Conservation (phyloP, 1,140 invertebrate species). For the Galendromus occidentalis region DNA sequence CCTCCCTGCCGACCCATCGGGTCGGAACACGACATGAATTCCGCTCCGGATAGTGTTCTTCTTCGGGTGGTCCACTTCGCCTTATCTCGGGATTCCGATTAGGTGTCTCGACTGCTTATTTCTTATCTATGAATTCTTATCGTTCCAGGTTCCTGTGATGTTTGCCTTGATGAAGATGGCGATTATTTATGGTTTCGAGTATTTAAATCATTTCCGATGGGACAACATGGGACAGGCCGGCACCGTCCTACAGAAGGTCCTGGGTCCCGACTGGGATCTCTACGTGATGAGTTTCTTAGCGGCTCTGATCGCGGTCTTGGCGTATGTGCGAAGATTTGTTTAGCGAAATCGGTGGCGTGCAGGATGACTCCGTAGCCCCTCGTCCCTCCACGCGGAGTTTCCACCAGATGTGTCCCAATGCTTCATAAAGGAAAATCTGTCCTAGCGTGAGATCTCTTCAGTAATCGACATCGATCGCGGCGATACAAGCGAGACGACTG, state of each 20-base stretch:
- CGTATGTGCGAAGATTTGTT: constrained; percentile 48
- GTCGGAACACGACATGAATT: not conserved
- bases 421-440: too few relatives aligned
- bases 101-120: not conserved
- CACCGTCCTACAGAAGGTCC: constrained; percentile 34
- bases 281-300: constrained; percentile 66
- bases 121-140: not conserved
- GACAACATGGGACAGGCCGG: not conserved
- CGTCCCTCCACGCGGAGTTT: too few relatives aligned
- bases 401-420: too few relatives aligned
- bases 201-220: constrained; percentile 31
- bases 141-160: constrained; percentile 52
- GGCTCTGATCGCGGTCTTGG: constrained; percentile 53
- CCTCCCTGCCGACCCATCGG: not conserved
- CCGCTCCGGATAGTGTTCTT: too few relatives aligned
- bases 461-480: too few relatives aligned
- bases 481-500: too few relatives aligned
- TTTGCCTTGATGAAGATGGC: constrained; percentile 74
- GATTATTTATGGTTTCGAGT: constrained; percentile 43
- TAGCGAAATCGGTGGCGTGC: not conserved
- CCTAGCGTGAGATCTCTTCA: too few relatives aligned
- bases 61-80: not conserved
- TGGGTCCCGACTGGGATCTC: constrained; percentile 79
- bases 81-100: not conserved
- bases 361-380: too few relatives aligned